phyloP scores from a whole-genome alignment of 2,113 vertebrate species.

The Accipiter cooperii region DNA sequence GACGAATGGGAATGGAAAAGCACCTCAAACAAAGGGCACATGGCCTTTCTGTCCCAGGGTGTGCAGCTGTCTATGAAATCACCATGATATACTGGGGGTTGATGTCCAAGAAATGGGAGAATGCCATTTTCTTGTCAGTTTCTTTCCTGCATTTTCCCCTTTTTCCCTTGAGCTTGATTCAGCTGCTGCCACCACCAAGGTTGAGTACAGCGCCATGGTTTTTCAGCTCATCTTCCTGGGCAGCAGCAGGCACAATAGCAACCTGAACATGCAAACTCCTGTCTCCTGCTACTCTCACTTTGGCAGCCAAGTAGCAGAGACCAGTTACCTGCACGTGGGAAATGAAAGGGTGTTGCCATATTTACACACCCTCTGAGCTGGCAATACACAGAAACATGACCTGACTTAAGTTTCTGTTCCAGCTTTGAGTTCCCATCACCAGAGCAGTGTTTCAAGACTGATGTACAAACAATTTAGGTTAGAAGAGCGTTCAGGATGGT shows the following conservation, averaged over 20 bases:
- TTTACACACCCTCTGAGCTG: not conserved
- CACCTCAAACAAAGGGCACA: not conserved
- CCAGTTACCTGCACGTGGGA: fast-evolving
- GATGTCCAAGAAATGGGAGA: not conserved
- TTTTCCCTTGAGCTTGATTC: not conserved
- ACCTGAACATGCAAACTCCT: not conserved
- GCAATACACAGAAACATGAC: not conserved
- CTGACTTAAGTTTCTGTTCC: not conserved
- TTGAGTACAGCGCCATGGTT: not conserved
- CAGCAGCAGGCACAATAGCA: not conserved
- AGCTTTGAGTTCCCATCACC: not conserved
- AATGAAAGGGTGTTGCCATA: not conserved
- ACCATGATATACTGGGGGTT: fast-evolving
- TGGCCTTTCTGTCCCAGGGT: not conserved
- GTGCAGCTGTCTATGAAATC: not conserved
- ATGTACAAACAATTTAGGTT: not conserved
- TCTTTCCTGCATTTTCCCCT: not conserved
- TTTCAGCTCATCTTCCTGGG: not conserved
- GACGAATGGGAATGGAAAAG: not conserved
- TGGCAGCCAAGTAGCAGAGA: not conserved
- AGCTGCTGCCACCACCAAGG: not conserved
- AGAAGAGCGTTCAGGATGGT: not conserved
- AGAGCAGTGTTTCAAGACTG: not conserved
- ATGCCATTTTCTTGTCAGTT: not conserved
- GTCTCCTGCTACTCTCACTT: not conserved